Evolutionary conservation across 2,888 invertebrate species (phyloP).

Genomic region (Sarcophaga variegata): DNA sequence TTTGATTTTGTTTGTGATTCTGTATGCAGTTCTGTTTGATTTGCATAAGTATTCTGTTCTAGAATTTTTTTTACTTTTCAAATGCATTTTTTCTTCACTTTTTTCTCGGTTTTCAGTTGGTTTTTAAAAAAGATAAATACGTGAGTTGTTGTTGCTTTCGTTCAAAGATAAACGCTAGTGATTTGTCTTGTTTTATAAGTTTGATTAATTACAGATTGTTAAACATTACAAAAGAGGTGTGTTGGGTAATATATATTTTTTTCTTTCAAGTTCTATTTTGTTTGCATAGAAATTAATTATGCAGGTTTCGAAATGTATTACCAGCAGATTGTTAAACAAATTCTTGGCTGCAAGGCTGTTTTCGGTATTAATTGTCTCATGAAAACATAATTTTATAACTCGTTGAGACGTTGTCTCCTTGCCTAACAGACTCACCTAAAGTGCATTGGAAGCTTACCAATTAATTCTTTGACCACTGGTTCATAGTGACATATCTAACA

Average conservation of each 20-base stretch:
- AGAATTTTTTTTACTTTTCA: background rate
- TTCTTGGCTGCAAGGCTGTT: too few relatives aligned
- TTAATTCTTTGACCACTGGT: too few relatives aligned
- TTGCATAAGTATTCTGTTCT: conserved; percentile 30
- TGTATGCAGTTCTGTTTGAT: conserved; percentile 14
- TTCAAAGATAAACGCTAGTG: conserved; percentile 44
- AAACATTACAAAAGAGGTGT: conserved; percentile 40
- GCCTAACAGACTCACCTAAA: too few relatives aligned
- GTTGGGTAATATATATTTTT: conserved; percentile 9
- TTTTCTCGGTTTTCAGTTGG: background rate
- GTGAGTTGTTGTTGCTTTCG: conserved; percentile 27
- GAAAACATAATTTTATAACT: too few relatives aligned
- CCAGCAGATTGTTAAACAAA: too few relatives aligned
- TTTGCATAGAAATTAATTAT: too few relatives aligned
- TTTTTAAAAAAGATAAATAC: conserved; percentile 29
- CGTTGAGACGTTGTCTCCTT: too few relatives aligned
- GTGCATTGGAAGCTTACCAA: too few relatives aligned
- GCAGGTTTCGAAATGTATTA: too few relatives aligned
- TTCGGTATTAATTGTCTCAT: too few relatives aligned
- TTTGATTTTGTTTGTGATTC: conserved; percentile 36
- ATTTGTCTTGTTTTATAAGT: conserved; percentile 57
- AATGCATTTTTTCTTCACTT: background rate
- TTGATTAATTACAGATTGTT: conserved; percentile 63
- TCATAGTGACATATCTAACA: too few relatives aligned
- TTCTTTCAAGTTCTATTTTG: background rate